Evolutionary conservation across 2,113 vertebrate species (phyloP).

Genomic region (Chlorocebus sabaeus): DNA sequence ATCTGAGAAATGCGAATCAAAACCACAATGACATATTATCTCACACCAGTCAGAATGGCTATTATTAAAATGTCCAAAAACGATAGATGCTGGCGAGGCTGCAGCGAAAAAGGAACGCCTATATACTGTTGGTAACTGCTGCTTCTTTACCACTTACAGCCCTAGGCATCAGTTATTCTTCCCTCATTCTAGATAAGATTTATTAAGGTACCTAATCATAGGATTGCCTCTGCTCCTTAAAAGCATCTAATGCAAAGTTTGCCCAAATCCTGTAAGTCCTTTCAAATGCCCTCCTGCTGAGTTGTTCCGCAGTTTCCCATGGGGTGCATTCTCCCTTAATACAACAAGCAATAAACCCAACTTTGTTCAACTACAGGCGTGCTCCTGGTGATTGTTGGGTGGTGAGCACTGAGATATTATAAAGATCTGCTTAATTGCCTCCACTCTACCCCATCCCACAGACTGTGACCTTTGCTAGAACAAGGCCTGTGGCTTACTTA

Average conservation of each 20-base stretch:
- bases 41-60: no score
- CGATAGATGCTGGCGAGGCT: no score
- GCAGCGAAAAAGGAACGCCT: no score
- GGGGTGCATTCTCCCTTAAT: not conserved
- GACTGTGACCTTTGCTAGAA: not conserved
- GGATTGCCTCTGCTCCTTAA: not conserved
- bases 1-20: no score
- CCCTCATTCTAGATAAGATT: not conserved
- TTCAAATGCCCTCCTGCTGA: not conserved
- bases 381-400: not conserved
- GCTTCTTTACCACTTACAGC: not conserved
- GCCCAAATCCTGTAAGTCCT: not conserved
- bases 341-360: not conserved
- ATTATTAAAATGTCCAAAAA: no score
- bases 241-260: not conserved
- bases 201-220: not conserved
- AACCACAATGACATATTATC: no score
- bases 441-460: not conserved
- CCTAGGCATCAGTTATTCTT: not conserved
- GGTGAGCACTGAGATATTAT: not conserved
- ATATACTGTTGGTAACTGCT: not conserved
- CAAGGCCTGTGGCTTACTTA: not conserved
- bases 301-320: not conserved
- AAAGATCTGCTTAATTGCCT: not conserved
- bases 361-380: not conserved